phyloP scores from a whole-genome alignment of 2,797 vertebrate species.

The Erpetoichthys calabaricus region DNA sequence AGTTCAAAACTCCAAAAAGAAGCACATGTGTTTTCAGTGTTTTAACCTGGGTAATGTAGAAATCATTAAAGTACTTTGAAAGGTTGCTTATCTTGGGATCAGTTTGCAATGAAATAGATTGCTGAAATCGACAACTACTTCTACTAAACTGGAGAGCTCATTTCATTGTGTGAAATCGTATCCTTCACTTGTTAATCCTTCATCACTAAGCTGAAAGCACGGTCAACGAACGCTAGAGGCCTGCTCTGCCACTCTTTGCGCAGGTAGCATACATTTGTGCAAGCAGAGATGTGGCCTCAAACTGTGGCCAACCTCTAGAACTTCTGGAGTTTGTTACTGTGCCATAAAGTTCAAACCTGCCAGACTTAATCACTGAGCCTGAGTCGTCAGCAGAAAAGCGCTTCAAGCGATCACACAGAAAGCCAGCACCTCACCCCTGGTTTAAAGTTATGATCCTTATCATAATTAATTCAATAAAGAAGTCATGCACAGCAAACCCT shows the following conservation, averaged over 20 bases:
- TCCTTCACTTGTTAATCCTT: slow-evolving; percentile 32
- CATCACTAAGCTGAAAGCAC: slow-evolving; percentile 11
- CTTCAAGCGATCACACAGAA: slow-evolving; percentile 78
- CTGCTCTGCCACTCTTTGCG: slow-evolving; percentile 68
- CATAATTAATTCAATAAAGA: slow-evolving; percentile 99
- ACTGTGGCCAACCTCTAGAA: slow-evolving; percentile 87
- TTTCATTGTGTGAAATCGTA: slow-evolving; percentile 43
- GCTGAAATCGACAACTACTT: too few relatives aligned
- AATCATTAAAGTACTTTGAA: too few relatives aligned
- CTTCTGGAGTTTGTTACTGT: slow-evolving; percentile 86
- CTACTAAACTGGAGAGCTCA: slow-evolving; percentile 17
- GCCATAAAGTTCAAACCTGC: slow-evolving; percentile 96
- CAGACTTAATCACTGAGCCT: slow-evolving; percentile 94
- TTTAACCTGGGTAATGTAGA: too few relatives aligned
- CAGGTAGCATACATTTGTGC: slow-evolving; percentile 95
- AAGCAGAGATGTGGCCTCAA: slow-evolving; percentile 68
- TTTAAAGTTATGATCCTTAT: slow-evolving; percentile 99
- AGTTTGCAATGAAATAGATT: too few relatives aligned
- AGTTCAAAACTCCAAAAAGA: too few relatives aligned
- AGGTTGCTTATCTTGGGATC: too few relatives aligned
- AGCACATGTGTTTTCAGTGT: too few relatives aligned
- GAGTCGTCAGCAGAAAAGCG: slow-evolving; percentile 78
- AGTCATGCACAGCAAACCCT: slow-evolving; percentile 94
- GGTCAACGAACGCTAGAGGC: slow-evolving; percentile 21
- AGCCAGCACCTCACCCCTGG: slow-evolving; percentile 86